phyloP scores from a whole-genome alignment of 37 sponge, comb jelly and placozoan species.

The Eunapius fragilis region DNA sequence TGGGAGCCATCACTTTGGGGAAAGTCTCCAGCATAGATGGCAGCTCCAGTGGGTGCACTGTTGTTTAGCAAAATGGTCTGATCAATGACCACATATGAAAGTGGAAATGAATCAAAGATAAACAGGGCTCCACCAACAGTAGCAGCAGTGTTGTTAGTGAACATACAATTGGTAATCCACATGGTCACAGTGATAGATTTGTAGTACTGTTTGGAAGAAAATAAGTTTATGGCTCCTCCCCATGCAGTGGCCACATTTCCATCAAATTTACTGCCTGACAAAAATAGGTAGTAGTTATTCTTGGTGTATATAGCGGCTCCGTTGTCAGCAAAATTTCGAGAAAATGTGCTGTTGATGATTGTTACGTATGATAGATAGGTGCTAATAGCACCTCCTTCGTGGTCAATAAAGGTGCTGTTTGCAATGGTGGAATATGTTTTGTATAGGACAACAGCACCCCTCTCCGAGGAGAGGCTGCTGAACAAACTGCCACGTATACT shows the following conservation, averaged over 20 bases:
- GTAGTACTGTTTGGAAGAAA: no score
- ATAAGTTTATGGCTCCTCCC: background rate
- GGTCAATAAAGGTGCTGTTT: no score
- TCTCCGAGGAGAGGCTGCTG: no score
- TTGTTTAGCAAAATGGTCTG: background rate
- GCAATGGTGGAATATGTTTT: no score
- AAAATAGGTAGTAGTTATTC: constrained; percentile 14
- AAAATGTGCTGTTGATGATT: no score
- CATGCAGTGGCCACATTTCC: constrained; percentile 5
- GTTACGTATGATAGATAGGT: no score
- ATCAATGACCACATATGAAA: background rate
- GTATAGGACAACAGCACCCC: no score
- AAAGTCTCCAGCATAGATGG: background rate
- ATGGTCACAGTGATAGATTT: no score
- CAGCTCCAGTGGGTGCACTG: background rate
- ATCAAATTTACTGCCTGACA: background rate
- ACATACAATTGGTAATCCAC: background rate
- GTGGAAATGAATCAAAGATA: background rate
- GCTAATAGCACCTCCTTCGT: no score
- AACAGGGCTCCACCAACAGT: background rate
- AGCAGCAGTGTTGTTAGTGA: background rate
- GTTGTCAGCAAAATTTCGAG: no score
- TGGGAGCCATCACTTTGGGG: background rate
- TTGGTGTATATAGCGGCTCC: background rate
- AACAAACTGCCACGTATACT: no score